phyloP scores from a whole-genome alignment of 1,140 invertebrate species.

The Idris sp. region DNA sequence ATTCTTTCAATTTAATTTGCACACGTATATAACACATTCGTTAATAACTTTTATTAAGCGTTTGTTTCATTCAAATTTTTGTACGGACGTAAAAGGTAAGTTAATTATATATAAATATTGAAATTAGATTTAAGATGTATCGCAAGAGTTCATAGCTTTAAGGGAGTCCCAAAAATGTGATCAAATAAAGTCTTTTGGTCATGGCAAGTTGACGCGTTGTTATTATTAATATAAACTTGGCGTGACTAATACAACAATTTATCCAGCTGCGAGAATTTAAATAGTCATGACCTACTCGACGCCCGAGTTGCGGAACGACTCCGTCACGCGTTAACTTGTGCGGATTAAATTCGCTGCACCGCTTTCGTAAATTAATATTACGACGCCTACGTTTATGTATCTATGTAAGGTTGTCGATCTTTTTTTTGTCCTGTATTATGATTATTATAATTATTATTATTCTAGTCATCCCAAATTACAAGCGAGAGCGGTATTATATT shows the following conservation, averaged over 20 bases:
- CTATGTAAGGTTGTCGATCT: conserved; percentile 48
- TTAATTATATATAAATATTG: too few species aligned
- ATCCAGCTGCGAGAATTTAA: conserved; percentile 73
- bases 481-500: conserved; percentile 35
- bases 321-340: conserved; percentile 74
- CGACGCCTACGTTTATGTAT: conserved; percentile 67
- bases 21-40: too few species aligned
- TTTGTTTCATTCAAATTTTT: too few species aligned
- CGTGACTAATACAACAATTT: conserved; percentile 76
- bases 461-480: conserved; percentile 47
- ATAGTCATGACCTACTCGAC: conserved; percentile 75
- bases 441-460: conserved; percentile 26
- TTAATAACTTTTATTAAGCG: too few species aligned
- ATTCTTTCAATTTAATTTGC: too few species aligned
- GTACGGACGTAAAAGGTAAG: too few species aligned
- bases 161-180: conserved; percentile 20
- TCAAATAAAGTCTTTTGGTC: conserved; percentile 31
- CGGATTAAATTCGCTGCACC: conserved; percentile 74
- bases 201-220: conserved; percentile 47
- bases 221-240: conserved; percentile 75
- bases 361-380: conserved; percentile 74
- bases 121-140: too few species aligned
- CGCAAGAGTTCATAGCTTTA: too few species aligned
- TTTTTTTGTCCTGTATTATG: too few species aligned
- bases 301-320: conserved; percentile 70